A percentile compares a stretch with the other conserved stretches of the same genome.
Conservation (phyloP, 1,140 invertebrate species). For the Limonius californicus region DNA sequence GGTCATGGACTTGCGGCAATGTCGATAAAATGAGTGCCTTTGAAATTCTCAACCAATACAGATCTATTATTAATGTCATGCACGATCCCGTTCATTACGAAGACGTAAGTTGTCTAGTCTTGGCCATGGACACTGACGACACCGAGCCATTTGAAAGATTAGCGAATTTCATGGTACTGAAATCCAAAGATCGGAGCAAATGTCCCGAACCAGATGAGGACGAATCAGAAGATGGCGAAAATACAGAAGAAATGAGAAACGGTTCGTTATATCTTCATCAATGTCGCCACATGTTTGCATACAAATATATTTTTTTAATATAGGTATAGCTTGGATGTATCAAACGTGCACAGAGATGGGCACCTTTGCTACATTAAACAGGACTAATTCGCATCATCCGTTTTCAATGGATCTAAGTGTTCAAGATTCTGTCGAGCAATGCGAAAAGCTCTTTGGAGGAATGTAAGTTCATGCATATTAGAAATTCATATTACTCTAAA, state of each 20-base stretch:
- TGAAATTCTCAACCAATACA: background rate
- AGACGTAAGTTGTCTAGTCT: background rate
- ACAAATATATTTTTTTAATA: background rate
- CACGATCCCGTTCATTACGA: background rate
- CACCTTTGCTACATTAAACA: slow-evolving; percentile 5
- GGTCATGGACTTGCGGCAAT: background rate
- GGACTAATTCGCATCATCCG: background rate
- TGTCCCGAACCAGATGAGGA: background rate
- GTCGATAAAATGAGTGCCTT: background rate
- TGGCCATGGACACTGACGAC: background rate
- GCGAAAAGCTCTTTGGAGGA: background rate
- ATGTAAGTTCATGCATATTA: too few species aligned
- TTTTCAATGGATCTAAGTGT: background rate
- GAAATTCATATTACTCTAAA: too few species aligned
- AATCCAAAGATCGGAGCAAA: background rate
- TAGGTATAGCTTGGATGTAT: slow-evolving; percentile 11
- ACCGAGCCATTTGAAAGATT: background rate
- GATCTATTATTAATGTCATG: background rate
- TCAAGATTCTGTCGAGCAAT: background rate
- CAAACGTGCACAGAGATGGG: too few species aligned
- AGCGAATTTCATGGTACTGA: background rate
- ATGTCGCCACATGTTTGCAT: too few species aligned
- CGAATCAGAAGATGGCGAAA: background rate
- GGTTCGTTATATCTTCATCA: too few species aligned
- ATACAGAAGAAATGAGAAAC: too few species aligned